These are phyloP conservation scores for Aphidius colemani DNA, from an alignment of 2,888 invertebrate species.

Conservation along the genomic window DNA sequence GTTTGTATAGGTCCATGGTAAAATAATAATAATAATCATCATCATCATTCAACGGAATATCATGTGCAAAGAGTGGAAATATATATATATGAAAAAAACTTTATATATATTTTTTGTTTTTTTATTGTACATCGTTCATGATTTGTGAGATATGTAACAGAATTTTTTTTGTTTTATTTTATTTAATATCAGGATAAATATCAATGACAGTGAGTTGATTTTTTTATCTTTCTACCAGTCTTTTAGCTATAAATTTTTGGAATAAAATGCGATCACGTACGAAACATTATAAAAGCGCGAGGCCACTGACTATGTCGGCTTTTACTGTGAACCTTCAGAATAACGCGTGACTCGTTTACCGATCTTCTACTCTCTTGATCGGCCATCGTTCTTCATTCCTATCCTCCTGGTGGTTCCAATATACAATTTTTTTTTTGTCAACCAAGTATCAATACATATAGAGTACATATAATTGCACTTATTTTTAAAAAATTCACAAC, in stretches of 20 bases:
- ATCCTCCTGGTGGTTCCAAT: constrained; percentile 7
- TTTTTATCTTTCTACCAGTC: constrained; percentile 22
- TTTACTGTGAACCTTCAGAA: constrained; percentile 14
- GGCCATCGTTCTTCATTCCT: constrained; percentile 13
- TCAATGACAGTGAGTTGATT: not conserved
- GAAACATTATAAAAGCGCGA: constrained; percentile 33
- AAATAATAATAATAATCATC: constrained; percentile 17
- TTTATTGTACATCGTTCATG: not conserved
- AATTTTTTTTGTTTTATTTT: not conserved
- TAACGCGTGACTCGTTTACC: constrained; percentile 39
- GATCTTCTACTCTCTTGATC: constrained; percentile 26
- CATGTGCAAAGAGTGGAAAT: constrained; percentile 21
- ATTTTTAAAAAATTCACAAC: not conserved
- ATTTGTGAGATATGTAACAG: not conserved
- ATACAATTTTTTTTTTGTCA: constrained; percentile 6
- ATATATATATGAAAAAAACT: not conserved
- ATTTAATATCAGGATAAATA: not conserved
- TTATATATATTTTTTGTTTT: no score
- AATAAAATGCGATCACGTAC: constrained; percentile 46
- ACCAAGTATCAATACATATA: not conserved
- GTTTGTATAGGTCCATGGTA: constrained; percentile 53
- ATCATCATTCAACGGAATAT: constrained; percentile 8
- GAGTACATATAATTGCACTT: not conserved
- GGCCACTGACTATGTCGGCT: constrained; percentile 14
- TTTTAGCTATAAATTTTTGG: constrained; percentile 45